These are phyloP conservation scores for Polypedilum vanderplanki DNA, from an alignment of 1,140 invertebrate genomes.

Conservation along the genomic window DNA sequence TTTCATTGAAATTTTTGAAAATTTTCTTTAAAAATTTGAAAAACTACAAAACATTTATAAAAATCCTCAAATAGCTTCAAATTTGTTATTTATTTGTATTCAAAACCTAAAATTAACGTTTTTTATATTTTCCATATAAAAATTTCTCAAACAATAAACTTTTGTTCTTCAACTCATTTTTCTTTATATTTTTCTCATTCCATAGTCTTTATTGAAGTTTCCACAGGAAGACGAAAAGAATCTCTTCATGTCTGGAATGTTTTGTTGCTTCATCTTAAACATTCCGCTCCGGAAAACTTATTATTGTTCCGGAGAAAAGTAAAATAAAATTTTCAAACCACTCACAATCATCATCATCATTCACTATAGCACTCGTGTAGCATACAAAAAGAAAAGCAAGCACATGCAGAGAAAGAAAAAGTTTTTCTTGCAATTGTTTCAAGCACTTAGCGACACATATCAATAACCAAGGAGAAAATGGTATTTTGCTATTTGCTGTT, in stretches of 20 bases:
- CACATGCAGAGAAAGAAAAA: not conserved
- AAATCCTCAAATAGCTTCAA: no score
- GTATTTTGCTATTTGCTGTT: not conserved
- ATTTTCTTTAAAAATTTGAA: no score
- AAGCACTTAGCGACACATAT: slow-evolving; percentile 17
- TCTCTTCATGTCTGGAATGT: not conserved
- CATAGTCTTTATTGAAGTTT: no score
- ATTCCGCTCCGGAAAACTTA: slow-evolving; percentile 16
- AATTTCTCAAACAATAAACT: no score
- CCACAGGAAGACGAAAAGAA: not conserved
- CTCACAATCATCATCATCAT: slow-evolving; percentile 6
- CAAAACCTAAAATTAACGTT: no score
- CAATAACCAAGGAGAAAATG: slow-evolving; percentile 9
- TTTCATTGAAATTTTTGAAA: no score
- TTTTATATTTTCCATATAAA: no score
- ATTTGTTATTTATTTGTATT: no score
- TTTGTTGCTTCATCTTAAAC: not conserved
- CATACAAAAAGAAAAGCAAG: not conserved
- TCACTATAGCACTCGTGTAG: not conserved
- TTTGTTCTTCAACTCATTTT: no score
- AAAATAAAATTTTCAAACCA: not conserved
- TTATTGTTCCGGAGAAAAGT: slow-evolving; percentile 14
- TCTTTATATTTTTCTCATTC: no score
- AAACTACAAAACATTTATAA: no score
- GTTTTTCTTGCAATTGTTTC: slow-evolving; percentile 8